Conservation (phyloP, 1,140 invertebrate species). For the Zaprionus capensis region DNA sequence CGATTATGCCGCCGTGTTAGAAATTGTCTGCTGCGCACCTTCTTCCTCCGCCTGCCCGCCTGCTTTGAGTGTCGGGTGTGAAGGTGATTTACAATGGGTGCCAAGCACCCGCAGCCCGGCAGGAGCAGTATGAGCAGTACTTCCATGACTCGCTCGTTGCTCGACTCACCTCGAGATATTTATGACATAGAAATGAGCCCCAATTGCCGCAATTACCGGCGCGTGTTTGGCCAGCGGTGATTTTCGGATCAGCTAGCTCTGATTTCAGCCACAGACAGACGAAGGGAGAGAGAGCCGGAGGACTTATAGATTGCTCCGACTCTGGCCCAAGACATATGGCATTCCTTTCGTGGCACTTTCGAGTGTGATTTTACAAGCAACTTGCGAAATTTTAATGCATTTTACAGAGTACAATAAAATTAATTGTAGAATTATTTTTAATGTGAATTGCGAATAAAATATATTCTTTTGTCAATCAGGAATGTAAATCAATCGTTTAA, state of each 20-base stretch:
- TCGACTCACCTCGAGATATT: slow-evolving; percentile 61
- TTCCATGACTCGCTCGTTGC: slow-evolving; percentile 31
- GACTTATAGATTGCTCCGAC: slow-evolving; percentile 4
- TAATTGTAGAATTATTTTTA: too few species aligned
- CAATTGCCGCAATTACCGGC: slow-evolving; percentile 78
- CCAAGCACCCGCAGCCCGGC: slow-evolving; percentile 22
- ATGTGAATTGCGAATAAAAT: too few species aligned
- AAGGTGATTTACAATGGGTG: slow-evolving; percentile 76
- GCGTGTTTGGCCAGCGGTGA: slow-evolving; percentile 67
- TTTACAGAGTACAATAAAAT: too few species aligned
- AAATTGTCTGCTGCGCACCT: slow-evolving; percentile 43
- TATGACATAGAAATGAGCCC: slow-evolving; percentile 79
- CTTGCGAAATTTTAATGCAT: too few species aligned
- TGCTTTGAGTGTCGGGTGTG: slow-evolving; percentile 61
- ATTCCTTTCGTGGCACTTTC: slow-evolving; percentile 22
- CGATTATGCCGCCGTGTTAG: slow-evolving; percentile 64
- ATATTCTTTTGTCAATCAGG: too few species aligned
- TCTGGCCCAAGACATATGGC: slow-evolving; percentile 10
- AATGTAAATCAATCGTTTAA: too few species aligned
- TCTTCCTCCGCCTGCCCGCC: slow-evolving; percentile 8
- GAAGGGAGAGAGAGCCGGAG: slow-evolving; percentile 9
- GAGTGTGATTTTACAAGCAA: neutral
- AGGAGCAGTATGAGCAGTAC: slow-evolving; percentile 31
- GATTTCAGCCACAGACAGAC: slow-evolving; percentile 25
- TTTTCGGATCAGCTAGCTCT: slow-evolving; percentile 26